Evolutionary conservation across 2,113 vertebrate genomes (phyloP), one percentile per base, ranked within the genome.

Genomic region (Vombatus ursinus): DNA sequence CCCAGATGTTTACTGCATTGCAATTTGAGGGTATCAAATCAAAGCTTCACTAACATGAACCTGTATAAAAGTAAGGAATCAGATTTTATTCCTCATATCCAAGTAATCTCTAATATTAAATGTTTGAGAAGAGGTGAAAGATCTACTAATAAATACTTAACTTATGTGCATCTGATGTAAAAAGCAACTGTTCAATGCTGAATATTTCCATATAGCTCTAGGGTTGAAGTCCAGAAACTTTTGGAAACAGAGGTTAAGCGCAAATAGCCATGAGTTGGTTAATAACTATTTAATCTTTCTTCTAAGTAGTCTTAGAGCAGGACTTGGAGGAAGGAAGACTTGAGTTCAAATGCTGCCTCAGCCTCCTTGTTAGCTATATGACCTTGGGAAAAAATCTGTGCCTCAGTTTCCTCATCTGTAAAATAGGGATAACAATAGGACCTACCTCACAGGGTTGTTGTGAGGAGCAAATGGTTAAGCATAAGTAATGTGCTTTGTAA

Each of bases 1-100:
- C 90, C 68, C 90, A 97, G 95, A 61, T 96, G 49, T 68, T 95
- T 96, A 95, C 96, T 96, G 95, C 97, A 95, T 96, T 9, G 94
- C 5, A 57, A 1, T 53, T 97, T 95, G 91, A 91, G 84, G n/a
- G 96, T 91, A 91, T 90, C 1, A 25, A 84, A 96, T 97, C 24
- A 97, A 96, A 97, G 53, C 37, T 4, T 94, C n/a, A 92, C 77
- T 91, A 96, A 61, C n/a, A 90, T 90, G 52, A 89, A 92, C 50
- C 5, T 90, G 90, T 91, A 26, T 96, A 0, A 68, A 16, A 54
- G 68, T 95, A 96, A 90, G 91, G 51, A 97, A 52, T 44, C 91
- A 51, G n/a, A 94, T 19, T 91, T 96, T 24, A 22, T 61, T 23
- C 24, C 95, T 95, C 95, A 91, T 89, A 92, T 94, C 93, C 68